Evolutionary conservation across 2,113 vertebrate species (phyloP), one percentile per base, ranked within the genome.

Genomic region (Calidris pugnax): DNA sequence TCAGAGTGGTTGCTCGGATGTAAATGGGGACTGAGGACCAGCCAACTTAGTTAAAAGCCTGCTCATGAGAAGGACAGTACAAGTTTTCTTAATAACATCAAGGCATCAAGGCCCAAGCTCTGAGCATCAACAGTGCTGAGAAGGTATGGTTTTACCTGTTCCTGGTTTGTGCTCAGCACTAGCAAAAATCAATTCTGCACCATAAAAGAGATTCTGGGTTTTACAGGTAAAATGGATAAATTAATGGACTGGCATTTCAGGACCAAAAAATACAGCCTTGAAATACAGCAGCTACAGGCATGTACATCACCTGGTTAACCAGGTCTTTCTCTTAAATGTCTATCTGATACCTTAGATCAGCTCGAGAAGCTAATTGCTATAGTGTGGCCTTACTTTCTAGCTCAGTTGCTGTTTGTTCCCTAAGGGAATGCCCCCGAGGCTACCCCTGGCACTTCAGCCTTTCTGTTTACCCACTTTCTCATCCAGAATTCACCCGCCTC

Each of bases 391-490:
- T 64, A 48, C 56, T 76, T 75, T 87, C 55, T 64, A 43, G 51
- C 28, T 91, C 73, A 53, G 66, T 23, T 89, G 90, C 72, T 89
- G 84, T 82, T 93, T 93, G 92, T 95, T 96, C 96, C 73, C 47
- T 76, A 56, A 68, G 76, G 95, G 87, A 96, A 92, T 95, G 94
- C 86, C 96, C 81, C 66, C 3, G 23, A 90, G 89, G 92, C 86
- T 97, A 92, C 80, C 73, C 73, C 92, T 97, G 90, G 96, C 94
- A 82, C 95, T 92, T 85, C 74, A 93, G 92, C 72, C 87, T 96
- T 90, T 95, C 89, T 91, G 91, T 95, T 95, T 96, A 95, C 89
- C 90, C 90, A 93, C 86, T 92, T 1, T 26, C 90, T 87, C 77
- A 89, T 95, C 83, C 92, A 95, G 94, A 95, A 95, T 84, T 84